A percentile compares a stretch with the other conserved stretches of the same genome.
Conservation (phyloP, 2,797 vertebrate genomes). For the Threskiornis aethiopicus region DNA sequence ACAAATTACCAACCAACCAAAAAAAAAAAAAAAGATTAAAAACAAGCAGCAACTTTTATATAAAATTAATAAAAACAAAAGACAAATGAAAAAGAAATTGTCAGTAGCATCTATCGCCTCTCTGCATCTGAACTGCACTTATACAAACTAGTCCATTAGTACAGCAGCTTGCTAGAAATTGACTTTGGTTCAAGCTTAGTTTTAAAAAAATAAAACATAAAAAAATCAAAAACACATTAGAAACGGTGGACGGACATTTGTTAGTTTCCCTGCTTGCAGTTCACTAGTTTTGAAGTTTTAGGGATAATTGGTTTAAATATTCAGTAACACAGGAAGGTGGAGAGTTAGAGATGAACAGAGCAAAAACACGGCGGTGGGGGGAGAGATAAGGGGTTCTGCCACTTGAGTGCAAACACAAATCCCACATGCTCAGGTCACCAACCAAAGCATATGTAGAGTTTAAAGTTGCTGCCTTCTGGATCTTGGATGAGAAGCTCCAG, state of each 20-base stretch:
- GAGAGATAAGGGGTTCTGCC: conserved; percentile 68
- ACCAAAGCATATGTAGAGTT: neutral
- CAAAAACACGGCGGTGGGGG: conserved; percentile 36
- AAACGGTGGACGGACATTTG: conserved; percentile 77
- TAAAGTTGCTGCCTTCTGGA: conserved; percentile 48
- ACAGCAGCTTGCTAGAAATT: conserved; percentile 97
- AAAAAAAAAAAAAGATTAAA: conserved; percentile 70
- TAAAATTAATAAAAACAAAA: conserved; percentile 80
- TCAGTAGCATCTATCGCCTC: conserved; percentile 90
- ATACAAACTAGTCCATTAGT: conserved; percentile 87
- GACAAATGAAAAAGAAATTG: conserved; percentile 83
- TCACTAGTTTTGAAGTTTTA: conserved; percentile 74
- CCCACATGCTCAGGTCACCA: conserved; percentile 11
- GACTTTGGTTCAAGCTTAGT: conserved; percentile 99
- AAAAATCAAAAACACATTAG: conserved; percentile 73
- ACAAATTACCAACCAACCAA: conserved; percentile 72
- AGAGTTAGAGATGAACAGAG: conserved; percentile 64
- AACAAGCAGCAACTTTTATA: conserved; percentile 85
- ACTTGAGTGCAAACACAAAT: conserved; percentile 60
- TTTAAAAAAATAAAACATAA: conserved; percentile 87
- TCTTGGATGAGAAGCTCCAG: conserved; percentile 45
- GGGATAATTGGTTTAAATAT: conserved; percentile 66
- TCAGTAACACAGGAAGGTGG: conserved; percentile 61
- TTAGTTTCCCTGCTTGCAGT: conserved; percentile 82
- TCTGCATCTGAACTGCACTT: conserved; percentile 85